A percentile compares a stretch with the other conserved stretches of the same genome.
These are phyloP conservation scores for Hetaerina titia DNA, from an alignment of 2,888 invertebrate genomes.

Conservation along the genomic window DNA sequence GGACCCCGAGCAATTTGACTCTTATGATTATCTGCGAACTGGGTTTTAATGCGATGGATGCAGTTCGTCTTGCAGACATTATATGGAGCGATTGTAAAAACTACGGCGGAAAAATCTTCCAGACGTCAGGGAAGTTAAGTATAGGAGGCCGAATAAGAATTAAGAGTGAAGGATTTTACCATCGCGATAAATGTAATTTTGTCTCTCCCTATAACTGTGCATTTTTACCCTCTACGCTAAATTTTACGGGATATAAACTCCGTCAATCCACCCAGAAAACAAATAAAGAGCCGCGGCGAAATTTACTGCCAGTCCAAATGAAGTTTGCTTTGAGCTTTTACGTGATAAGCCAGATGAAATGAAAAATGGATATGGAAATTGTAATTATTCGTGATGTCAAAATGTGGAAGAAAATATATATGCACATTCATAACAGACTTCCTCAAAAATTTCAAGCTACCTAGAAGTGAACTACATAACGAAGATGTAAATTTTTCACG, in stretches of 20 bases:
- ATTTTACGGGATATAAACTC: slow-evolving; percentile 21
- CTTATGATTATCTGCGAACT: slow-evolving; percentile 52
- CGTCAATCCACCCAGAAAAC: slow-evolving; percentile 21
- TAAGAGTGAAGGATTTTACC: slow-evolving; percentile 26
- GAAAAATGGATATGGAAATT: not conserved
- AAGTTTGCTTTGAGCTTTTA: not conserved
- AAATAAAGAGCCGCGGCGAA: not conserved
- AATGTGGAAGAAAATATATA: not conserved
- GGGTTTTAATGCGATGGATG: slow-evolving; percentile 1
- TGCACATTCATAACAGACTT: not conserved
- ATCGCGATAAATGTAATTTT: slow-evolving; percentile 57
- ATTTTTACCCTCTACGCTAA: not conserved
- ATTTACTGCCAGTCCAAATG: not conserved
- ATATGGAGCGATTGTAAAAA: slow-evolving; percentile 60
- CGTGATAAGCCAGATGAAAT: slow-evolving; percentile 11
- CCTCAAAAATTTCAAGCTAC: not conserved
- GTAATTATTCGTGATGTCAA: not conserved
- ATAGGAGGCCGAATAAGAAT: slow-evolving; percentile 37
- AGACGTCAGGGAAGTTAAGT: slow-evolving; percentile 51
- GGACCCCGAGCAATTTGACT: slow-evolving; percentile 31
- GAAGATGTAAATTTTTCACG: not conserved
- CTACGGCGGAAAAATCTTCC: slow-evolving; percentile 42
- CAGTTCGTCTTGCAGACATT: slow-evolving; percentile 55
- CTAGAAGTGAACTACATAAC: not conserved
- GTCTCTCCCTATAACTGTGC: not conserved